A percentile compares a stretch with the other conserved stretches of the same genome.
Conservation (phyloP, 2,888 invertebrate genomes). For the Melanotus villosus region DNA sequence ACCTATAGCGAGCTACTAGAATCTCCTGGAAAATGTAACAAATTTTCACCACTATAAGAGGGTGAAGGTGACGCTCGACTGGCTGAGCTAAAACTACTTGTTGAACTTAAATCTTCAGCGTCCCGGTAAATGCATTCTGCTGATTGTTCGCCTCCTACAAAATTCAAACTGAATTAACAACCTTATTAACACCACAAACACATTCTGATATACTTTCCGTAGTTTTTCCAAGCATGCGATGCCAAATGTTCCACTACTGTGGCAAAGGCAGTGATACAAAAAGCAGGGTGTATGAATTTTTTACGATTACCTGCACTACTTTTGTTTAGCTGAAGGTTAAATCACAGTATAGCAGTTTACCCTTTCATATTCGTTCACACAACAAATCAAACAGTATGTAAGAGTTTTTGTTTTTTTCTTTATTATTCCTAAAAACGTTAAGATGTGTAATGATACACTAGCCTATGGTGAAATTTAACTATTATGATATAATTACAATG, state of each 20-base stretch:
- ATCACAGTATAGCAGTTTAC: too few species aligned
- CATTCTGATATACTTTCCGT: slow-evolving; percentile 1
- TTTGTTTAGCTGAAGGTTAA: too few species aligned
- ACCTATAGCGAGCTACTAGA: slow-evolving; percentile 77
- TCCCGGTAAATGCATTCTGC: slow-evolving; percentile 73
- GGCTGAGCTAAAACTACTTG: slow-evolving; percentile 86
- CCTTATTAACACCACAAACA: too few species aligned
- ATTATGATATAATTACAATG: background rate
- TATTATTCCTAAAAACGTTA: slow-evolving; percentile 24
- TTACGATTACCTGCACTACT: too few species aligned
- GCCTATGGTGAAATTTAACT: slow-evolving; percentile 6
- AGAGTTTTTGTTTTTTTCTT: slow-evolving; percentile 29
- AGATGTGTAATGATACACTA: slow-evolving; percentile 12
- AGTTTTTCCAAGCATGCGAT: slow-evolving; percentile 4
- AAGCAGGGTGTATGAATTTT: background rate
- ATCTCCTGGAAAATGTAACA: slow-evolving; percentile 85
- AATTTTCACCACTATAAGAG: slow-evolving; percentile 81
- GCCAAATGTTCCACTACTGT: background rate
- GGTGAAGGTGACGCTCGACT: slow-evolving; percentile 86
- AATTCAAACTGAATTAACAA: too few species aligned
- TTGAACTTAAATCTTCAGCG: slow-evolving; percentile 83
- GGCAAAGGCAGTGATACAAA: background rate
- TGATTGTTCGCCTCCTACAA: slow-evolving; percentile 72
- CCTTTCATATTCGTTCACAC: background rate
- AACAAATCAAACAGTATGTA: background rate